Conservation (phyloP, 2,888 invertebrate genomes). For the Orthonevra nobilis region DNA sequence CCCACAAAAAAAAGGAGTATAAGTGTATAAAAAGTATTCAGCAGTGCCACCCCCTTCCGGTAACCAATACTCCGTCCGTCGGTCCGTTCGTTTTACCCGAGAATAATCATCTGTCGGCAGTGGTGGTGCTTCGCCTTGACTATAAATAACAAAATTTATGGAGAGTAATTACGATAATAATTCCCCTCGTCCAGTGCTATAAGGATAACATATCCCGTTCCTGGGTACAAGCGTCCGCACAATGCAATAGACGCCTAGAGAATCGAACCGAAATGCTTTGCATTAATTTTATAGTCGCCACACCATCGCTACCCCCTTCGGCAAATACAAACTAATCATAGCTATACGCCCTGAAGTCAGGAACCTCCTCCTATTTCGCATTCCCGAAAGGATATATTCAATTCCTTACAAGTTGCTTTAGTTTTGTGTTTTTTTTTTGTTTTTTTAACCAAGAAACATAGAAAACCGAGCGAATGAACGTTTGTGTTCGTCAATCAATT, state of each 20-base stretch:
- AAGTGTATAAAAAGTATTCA: conserved; percentile 47
- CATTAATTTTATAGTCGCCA: conserved; percentile 45
- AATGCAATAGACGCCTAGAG: conserved; percentile 10
- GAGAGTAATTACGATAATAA: conserved; percentile 68
- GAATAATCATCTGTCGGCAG: conserved; percentile 31
- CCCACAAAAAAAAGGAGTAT: conserved; percentile 42
- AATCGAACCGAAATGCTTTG: conserved; percentile 48
- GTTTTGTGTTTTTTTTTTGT: conserved; percentile 12
- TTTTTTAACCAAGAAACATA: no score
- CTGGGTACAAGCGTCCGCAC: no score
- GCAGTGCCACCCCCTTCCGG: not conserved
- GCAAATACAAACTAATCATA: conserved; percentile 52
- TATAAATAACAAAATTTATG: conserved; percentile 68
- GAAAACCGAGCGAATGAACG: no score
- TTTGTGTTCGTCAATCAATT: conserved; percentile 60
- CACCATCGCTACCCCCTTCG: not conserved
- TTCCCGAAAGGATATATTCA: conserved; percentile 34
- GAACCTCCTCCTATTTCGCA: not conserved
- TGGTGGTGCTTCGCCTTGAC: conserved; percentile 16
- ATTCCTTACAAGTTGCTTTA: conserved; percentile 30
- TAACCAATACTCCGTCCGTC: not conserved
- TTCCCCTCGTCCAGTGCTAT: conserved; percentile 49
- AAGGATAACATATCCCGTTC: conserved; percentile 28
- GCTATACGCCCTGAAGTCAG: conserved; percentile 20
- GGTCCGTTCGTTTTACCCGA: conserved; percentile 2